Percentiles rank a stretch among this genome's conserved stretches.
Conservation (phyloP, 2,888 invertebrate species). For the Hydroisotoma schaefferi region DNA sequence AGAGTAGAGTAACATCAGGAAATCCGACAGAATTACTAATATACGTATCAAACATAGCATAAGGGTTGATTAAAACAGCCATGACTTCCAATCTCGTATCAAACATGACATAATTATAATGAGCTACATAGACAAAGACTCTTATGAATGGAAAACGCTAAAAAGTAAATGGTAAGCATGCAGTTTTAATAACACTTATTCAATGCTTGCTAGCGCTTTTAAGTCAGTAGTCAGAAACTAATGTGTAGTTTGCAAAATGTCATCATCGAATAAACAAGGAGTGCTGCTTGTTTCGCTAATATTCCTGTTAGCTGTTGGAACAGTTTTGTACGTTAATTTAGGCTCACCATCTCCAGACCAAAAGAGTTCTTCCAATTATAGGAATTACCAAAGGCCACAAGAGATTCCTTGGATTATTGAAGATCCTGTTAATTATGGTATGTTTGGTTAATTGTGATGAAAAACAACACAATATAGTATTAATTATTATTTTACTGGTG, state of each 20-base stretch:
- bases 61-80: not conserved
- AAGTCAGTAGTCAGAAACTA: not conserved
- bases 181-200: too few species aligned
- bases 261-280: conserved; percentile 1
- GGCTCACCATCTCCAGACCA: not conserved
- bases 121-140: too few species aligned
- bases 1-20: conserved; percentile 2
- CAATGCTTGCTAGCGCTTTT: not conserved
- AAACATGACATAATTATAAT: not conserved
- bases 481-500: not conserved
- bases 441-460: not conserved
- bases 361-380: too few species aligned
- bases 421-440: not conserved
- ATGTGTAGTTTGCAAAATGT: not conserved
- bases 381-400: not conserved
- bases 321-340: not conserved
- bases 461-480: too few species aligned
- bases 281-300: conserved; percentile 1
- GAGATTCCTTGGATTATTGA: not conserved
- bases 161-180: too few species aligned
- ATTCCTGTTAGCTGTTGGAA: not conserved
- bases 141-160: too few species aligned
- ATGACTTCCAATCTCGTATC: not conserved
- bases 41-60: not conserved
- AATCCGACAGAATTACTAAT: not conserved